Conservation (phyloP, 2,888 invertebrate species). For the Torymus tubicola region DNA sequence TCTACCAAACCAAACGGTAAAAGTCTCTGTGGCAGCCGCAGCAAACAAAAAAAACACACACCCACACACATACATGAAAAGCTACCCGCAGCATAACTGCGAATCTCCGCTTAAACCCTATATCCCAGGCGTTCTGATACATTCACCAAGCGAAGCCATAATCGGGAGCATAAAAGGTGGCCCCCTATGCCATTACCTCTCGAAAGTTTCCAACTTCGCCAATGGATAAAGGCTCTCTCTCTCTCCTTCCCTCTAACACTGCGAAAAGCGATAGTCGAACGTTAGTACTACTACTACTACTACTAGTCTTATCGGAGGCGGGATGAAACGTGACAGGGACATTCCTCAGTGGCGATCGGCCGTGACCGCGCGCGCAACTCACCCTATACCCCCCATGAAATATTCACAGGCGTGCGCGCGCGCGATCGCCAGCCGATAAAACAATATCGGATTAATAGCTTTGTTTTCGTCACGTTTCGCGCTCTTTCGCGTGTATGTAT, state of each 20-base stretch:
- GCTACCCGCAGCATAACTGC: too few relatives aligned
- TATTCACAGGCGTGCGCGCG: constrained; percentile 60
- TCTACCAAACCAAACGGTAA: too few relatives aligned
- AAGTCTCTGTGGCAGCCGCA: too few relatives aligned
- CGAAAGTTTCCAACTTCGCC: neutral
- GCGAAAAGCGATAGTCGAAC: constrained; percentile 11
- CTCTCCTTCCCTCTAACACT: too few relatives aligned
- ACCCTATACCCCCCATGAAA: constrained; percentile 57
- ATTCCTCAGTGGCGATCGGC: constrained; percentile 17
- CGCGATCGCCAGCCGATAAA: constrained; percentile 65
- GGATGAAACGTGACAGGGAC: constrained; percentile 1
- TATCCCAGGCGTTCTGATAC: too few relatives aligned
- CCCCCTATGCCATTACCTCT: constrained; percentile 15
- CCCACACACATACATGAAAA: too few relatives aligned
- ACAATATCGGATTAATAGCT: constrained; percentile 69
- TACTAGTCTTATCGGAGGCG: constrained; percentile 10
- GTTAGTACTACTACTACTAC: too few relatives aligned
- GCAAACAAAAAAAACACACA: too few relatives aligned
- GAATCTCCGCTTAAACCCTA: too few relatives aligned
- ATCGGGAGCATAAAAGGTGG: constrained; percentile 1
- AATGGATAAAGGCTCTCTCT: constrained; percentile 19
- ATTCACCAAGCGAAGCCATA: neutral
- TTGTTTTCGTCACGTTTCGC: constrained; percentile 64
- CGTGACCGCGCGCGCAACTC: neutral
- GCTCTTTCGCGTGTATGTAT: neutral